Evolutionary conservation across 2,888 invertebrate genomes (phyloP).

Genomic region (Hirtodrosophila alboralis): DNA sequence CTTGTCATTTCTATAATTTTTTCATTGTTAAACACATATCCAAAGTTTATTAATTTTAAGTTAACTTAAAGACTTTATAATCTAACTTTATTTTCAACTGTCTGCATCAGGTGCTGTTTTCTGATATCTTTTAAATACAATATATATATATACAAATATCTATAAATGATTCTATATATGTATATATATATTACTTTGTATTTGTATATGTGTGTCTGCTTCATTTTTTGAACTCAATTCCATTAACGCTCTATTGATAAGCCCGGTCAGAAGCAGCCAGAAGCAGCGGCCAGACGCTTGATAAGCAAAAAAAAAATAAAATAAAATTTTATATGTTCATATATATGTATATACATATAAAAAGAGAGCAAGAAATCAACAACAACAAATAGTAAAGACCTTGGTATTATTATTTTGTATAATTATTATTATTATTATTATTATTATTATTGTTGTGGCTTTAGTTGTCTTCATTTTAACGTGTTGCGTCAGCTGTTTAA

Average conservation of each 20-base stretch:
- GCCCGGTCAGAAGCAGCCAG: slow-evolving; percentile 52
- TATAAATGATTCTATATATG: background rate
- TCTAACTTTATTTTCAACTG: too few species aligned
- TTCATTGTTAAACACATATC: too few species aligned
- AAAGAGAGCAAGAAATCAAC: slow-evolving; percentile 40
- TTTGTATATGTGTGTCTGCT: slow-evolving; percentile 3
- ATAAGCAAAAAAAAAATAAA: slow-evolving; percentile 66
- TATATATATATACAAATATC: slow-evolving; percentile 7
- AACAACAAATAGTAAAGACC: slow-evolving; percentile 45
- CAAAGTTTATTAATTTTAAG: too few species aligned
- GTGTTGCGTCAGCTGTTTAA: slow-evolving; percentile 71
- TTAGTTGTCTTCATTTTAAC: slow-evolving; percentile 36
- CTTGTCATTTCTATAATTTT: too few species aligned
- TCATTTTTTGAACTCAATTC: slow-evolving; percentile 51
- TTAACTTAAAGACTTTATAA: too few species aligned
- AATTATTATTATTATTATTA: slow-evolving; percentile 22
- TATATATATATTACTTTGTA: slow-evolving; percentile 4
- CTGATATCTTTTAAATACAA: slow-evolving; percentile 32
- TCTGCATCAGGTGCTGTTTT: slow-evolving; percentile 32
- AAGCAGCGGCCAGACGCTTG: slow-evolving; percentile 62
- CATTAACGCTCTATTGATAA: slow-evolving; percentile 53
- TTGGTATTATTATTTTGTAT: slow-evolving; percentile 35
- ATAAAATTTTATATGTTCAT: too few species aligned
- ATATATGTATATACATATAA: too few species aligned
- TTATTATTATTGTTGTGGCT: slow-evolving; percentile 16